These are phyloP conservation scores for Poeciliopsis turneri DNA, from an alignment of 2,797 vertebrate species.

Conservation along the genomic window DNA sequence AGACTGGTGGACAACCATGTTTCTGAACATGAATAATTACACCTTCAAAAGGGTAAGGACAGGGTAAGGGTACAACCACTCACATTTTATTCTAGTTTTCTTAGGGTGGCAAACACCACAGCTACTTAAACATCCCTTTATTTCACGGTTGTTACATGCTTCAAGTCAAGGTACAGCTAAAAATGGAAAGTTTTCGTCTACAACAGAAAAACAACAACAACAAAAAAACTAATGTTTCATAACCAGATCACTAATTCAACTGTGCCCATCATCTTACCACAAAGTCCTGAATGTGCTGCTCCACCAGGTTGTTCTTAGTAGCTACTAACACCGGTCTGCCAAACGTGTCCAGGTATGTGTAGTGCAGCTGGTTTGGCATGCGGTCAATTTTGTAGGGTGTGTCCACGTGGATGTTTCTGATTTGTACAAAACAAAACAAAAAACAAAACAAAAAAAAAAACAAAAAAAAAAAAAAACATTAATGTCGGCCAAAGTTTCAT, in stretches of 20 bases:
- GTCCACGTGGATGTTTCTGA: conserved; percentile 94
- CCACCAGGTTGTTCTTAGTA: conserved; percentile 94
- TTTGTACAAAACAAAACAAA: conserved; percentile 11
- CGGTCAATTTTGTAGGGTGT: conserved; percentile 92
- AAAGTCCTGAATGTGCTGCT: conserved; percentile 98
- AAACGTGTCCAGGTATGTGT: conserved; percentile 97
- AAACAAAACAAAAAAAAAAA: too few species aligned
- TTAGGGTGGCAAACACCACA: not conserved
- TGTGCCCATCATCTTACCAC: conserved; percentile 79
- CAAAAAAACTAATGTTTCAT: not conserved
- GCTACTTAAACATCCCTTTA: not conserved
- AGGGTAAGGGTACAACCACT: too few species aligned
- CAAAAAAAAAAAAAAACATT: not conserved
- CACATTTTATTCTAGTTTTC: not conserved
- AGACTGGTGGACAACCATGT: not conserved
- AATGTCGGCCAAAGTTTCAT: not conserved
- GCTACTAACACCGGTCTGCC: conserved; percentile 95
- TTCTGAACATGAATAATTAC: not conserved
- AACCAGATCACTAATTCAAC: not conserved
- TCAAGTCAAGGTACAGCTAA: not conserved
- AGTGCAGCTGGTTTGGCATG: conserved; percentile 91
- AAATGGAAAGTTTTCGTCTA: not conserved
- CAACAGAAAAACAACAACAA: not conserved
- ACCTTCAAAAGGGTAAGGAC: not conserved
- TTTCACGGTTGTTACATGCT: not conserved